Evolutionary conservation across 2,797 vertebrate genomes (phyloP), one percentile per base, ranked within the genome.

Genomic region (Labeo calbasu): DNA sequence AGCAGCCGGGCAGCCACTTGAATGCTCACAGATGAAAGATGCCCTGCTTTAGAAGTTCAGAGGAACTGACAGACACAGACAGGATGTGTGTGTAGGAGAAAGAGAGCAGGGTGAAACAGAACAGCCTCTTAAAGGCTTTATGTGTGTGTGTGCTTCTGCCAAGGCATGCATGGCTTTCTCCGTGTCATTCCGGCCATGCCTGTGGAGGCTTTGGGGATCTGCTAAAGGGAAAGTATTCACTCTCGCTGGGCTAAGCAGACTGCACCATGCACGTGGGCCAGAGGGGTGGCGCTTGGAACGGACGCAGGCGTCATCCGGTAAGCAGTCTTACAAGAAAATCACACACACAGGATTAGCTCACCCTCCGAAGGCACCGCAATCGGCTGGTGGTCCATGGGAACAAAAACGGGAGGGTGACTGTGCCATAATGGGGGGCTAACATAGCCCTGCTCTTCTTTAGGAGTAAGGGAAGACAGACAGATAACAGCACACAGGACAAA

Each of bases 391-490:
- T 96, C 96, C 95, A 83, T 84, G 32, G 94, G 92, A 84, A 66
- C 92, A 92, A 94, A 96, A 40, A 95, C 72, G 91, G 95, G 92
- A 79, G 94, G 93, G 89, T 94, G 94, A 92, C 93, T 93, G 92
- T 92, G 94, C 95, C 95, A 96, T 91, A 93, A 91, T 91, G 92
- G 92, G 88, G 92, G 93, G 90, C 92, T 92, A 92, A 95, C 90
- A 92, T 93, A 93, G 72, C 91, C 92, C 90, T 87, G 92, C 48
- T 95, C 92, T 57, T 96, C 96, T 95, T 96, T 93, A 81, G 85
- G 71, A 59, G 77, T 84, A 72, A 88, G 65, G 65, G 87, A 40
- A 72, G 78, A 84, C 48, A 88, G 73, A 86, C 66, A 83, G 70
- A 79, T 61, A 89, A 83, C 77, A 87, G 79, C 43, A 87, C 53